These are phyloP conservation scores for Cyanistes caeruleus DNA, from an alignment of 2,113 vertebrate genomes.

Conservation along the genomic window DNA sequence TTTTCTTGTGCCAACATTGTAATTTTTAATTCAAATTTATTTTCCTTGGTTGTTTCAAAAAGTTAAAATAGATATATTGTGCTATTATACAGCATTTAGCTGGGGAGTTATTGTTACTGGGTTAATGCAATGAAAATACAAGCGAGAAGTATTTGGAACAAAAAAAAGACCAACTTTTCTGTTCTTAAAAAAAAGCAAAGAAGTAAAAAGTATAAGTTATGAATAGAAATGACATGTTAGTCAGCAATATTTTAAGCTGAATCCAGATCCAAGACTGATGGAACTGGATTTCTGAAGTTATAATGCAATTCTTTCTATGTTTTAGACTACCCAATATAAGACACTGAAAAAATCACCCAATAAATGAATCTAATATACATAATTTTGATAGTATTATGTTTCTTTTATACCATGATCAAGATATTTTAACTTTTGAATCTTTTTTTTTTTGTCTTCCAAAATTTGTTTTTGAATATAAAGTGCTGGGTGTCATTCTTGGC, in stretches of 20 bases:
- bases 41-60: background rate
- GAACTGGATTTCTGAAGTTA: conserved; percentile 11
- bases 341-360: background rate
- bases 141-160: background rate
- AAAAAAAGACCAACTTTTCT: background rate
- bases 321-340: background rate
- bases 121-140: background rate
- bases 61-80: too few species aligned
- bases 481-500: background rate
- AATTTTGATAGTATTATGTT: background rate
- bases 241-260: background rate
- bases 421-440: background rate
- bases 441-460: background rate
- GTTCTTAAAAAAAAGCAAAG: background rate
- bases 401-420: background rate
- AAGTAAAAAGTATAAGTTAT: background rate
- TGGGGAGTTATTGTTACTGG: background rate
- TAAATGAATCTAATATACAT: background rate
- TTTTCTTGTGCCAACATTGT: background rate
- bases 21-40: background rate
- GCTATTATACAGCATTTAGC: background rate
- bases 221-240: background rate
- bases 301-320: background rate
- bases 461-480: background rate
- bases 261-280: background rate